A percentile compares a stretch with the other conserved stretches of the same genome.
phyloP scores from a whole-genome alignment of 2,797 vertebrate genomes.

The Oreochromis mossambicus region DNA sequence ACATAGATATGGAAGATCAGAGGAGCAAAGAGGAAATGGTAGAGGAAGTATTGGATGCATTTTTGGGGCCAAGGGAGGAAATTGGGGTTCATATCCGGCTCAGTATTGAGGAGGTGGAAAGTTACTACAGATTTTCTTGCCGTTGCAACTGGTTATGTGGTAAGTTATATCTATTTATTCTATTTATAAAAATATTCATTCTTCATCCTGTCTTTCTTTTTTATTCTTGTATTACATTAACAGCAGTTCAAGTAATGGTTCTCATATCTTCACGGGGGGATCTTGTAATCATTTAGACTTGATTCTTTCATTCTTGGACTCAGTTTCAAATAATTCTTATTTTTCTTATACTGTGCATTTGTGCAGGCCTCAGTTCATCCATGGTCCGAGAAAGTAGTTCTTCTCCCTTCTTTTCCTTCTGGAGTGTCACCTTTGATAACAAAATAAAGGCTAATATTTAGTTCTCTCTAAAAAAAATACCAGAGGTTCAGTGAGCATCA shows the following conservation, averaged over 20 bases:
- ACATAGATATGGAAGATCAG: background rate
- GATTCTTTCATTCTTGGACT: background rate
- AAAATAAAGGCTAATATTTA: background rate
- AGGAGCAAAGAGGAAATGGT: background rate
- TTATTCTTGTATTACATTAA: background rate
- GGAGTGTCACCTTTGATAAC: background rate
- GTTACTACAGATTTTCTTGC: conserved; percentile 72
- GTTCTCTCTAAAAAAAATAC: background rate
- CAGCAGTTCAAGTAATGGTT: background rate
- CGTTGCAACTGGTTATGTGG: conserved; percentile 72
- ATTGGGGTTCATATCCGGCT: conserved; percentile 63
- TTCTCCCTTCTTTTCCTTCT: background rate
- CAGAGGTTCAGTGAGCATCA: background rate
- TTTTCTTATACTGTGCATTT: background rate
- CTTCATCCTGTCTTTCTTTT: background rate
- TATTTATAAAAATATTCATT: background rate
- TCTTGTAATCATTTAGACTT: background rate
- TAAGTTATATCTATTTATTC: conserved; percentile 51
- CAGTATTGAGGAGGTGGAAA: conserved; percentile 74
- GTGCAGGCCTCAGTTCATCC: background rate
- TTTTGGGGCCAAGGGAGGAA: conserved; percentile 46
- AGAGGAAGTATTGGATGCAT: conserved; percentile 22
- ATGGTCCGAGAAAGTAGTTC: background rate
- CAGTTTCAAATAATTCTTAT: background rate
- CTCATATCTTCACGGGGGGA: background rate